Evolutionary conservation across 2,888 invertebrate species (phyloP).

Genomic region (Lasioglossum malachurum): DNA sequence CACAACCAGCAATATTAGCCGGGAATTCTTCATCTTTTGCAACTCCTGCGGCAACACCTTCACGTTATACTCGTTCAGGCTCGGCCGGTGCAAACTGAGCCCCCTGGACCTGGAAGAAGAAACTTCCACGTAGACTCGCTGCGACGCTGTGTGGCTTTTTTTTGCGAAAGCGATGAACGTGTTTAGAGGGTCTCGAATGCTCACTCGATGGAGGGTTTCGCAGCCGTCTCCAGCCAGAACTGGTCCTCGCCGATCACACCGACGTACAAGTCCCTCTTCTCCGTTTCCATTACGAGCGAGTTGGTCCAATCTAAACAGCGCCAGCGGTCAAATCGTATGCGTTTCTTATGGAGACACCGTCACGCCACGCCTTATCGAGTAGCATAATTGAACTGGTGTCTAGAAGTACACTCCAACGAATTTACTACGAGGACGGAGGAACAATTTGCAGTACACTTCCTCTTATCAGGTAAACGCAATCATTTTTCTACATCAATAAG

Average conservation of each 20-base stretch:
- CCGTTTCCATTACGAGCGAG: slow-evolving; percentile 78
- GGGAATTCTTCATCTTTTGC: slow-evolving; percentile 83
- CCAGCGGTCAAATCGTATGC: slow-evolving; percentile 35
- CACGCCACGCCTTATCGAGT: background rate
- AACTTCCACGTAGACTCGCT: slow-evolving; percentile 34
- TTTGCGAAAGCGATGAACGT: slow-evolving; percentile 36
- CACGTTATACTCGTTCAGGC: slow-evolving; percentile 81
- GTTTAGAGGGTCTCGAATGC: slow-evolving; percentile 46
- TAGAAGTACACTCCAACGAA: background rate
- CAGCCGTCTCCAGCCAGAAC: slow-evolving; percentile 81
- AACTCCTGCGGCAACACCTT: slow-evolving; percentile 81
- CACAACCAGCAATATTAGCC: slow-evolving; percentile 81
- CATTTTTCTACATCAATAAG: no score
- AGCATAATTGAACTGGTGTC: background rate
- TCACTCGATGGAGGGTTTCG: slow-evolving; percentile 80
- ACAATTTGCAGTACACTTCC: background rate
- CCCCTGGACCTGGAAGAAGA: slow-evolving; percentile 78
- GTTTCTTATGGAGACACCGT: background rate
- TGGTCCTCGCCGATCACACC: slow-evolving; percentile 82
- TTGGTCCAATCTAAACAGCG: slow-evolving; percentile 81
- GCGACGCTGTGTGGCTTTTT: slow-evolving; percentile 14
- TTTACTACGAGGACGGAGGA: background rate
- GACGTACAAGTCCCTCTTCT: slow-evolving; percentile 81
- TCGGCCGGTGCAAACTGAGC: slow-evolving; percentile 78
- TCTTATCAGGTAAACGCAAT: no score